Evolutionary conservation across 2,888 invertebrate species (phyloP), one percentile per base, ranked within the genome.

Genomic region (Sabatieria punctata): DNA sequence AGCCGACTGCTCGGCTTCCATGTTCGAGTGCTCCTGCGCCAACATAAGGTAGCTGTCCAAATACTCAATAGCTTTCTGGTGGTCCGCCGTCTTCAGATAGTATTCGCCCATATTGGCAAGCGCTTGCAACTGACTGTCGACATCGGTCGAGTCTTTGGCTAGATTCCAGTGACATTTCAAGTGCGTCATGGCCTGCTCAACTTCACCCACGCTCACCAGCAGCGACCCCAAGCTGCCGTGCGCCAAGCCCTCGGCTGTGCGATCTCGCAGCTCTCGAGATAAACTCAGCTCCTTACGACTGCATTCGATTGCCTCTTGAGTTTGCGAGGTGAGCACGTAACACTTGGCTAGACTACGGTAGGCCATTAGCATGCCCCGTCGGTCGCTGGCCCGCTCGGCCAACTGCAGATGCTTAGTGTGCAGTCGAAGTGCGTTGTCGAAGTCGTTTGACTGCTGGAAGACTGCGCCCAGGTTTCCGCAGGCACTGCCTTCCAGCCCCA

Each of bases 401-500:
- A 88, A 85, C 26, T 81, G 82, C 35, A 88, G 70, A 69, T 88
- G 86, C 0, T 85, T 85, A 66, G 86, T 86, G 62, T 88, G 88
- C 15, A 89, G 69, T 62, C 88, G 88, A 13, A 86, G 70, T 0
- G 91, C 91, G 15, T 85, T 85, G 65, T 88, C 88, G 58, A 89
- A 89, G 65, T 91, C 89, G 0, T 89, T 91, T 84, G 89, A 86
- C 0, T 89, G 89, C 49, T 91, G 71, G 65, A 89, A 91, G 24
- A 93, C 91, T 0, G 89, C 88, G 0, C 91, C 93, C 0, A 93
- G 91, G 63, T 91, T 91, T n/a, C 91, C 88, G 45, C 91, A 91
- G 68, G 93, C 91, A 22, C 89, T 73, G 0, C 91, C 88, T 68
- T 93, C 91, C n/a, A 38, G 4, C 2, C n/a, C 15, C 8, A 11